Base-by-base conservation (phyloP, 1,140 invertebrate genomes). In the Caerostris darwini region DNA sequence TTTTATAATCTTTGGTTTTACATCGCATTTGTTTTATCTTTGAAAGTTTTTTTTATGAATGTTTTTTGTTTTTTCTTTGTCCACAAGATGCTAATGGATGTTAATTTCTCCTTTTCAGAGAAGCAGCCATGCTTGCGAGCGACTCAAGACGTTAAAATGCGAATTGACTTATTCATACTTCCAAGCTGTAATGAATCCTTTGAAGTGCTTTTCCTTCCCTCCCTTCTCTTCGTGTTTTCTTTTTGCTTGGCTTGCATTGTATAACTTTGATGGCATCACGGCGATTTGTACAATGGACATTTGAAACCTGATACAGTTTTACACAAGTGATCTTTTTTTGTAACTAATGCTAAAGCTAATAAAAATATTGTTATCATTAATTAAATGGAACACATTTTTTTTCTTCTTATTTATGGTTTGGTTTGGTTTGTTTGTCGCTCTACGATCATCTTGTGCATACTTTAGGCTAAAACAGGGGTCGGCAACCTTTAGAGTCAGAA, bases 121-220 rank as follows among this genome's bases (percentile, higher is more conserved):
- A 57, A 58, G 56, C 82, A 17, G 54, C 54, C 82, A 83, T 57
- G 54, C 56, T 19, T 56, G 82, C 82, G 57, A 83, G 53, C 82
- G 86, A 88, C 56, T 56, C 82, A 54, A 57, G 53, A 3, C 19
- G 82, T 67, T 77, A 57, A 53, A 88, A 67, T 61, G 6, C 59
- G 56, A 88, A 59, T 77, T 50, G 8, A 77, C 71, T 5, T 67
- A 7, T 88, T 12, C 61, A 88, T 67, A 64, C 14, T 67, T 88
- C 86, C 86, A 54, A 88, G 86, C 61, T 88, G 59, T 88, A 88
- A 88, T 88, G 50, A 88, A 61, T 88, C 86, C 61, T 88, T 88
- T 61, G 59, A 88, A 88, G 50, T 53, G 58, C 64, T 88, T 34
- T 54, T 2, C 6, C 2, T 7, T 8, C 34, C 50, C 50, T 83